Evolutionary conservation across 2,888 invertebrate species (phyloP).

Genomic region (Eurois occulta): DNA sequence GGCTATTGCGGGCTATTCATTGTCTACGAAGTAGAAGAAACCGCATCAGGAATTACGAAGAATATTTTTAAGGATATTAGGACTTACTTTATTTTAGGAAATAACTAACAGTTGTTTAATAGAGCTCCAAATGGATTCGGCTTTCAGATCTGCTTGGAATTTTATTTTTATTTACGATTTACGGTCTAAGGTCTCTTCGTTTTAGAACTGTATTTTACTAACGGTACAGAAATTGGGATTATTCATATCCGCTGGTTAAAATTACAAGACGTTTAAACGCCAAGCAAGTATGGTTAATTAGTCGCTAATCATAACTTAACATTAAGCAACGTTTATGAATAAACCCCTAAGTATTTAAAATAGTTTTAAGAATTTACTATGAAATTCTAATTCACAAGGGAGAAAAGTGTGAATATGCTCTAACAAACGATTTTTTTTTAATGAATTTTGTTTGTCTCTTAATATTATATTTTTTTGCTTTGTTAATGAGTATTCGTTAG

Average conservation of each 20-base stretch:
- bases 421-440: background rate
- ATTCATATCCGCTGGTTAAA: background rate
- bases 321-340: background rate
- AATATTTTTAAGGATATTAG: constrained; percentile 14
- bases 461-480: background rate
- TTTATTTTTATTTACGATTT: background rate
- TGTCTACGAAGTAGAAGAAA: constrained; percentile 79
- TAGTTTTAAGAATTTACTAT: background rate
- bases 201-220: background rate
- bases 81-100: constrained; percentile 7
- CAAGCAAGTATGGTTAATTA: background rate
- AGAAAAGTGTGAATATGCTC: constrained; percentile 2
- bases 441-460: background rate
- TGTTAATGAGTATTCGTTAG: background rate
- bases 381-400: background rate
- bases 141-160: background rate
- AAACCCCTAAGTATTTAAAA: background rate
- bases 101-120: background rate
- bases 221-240: background rate
- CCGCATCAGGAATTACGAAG: constrained; percentile 44
- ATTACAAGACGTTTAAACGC: background rate
- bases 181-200: background rate
- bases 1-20: constrained; percentile 97
- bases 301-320: background rate
- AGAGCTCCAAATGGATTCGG: background rate